phyloP scores from a whole-genome alignment of 2,888 invertebrate genomes.

The Icerya purchasi region DNA sequence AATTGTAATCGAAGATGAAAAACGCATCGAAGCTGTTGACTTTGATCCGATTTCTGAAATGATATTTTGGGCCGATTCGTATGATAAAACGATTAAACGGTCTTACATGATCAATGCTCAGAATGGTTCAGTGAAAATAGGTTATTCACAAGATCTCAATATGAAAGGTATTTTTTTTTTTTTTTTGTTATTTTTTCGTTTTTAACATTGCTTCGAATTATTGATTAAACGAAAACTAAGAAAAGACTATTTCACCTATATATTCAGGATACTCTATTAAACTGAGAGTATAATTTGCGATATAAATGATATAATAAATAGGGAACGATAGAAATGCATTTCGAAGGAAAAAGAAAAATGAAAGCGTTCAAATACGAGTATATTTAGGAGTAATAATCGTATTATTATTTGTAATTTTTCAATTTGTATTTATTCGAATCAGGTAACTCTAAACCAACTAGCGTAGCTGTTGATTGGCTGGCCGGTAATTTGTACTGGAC shows the following conservation, averaged over 20 bases:
- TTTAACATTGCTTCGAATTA: no score
- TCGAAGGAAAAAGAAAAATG: no score
- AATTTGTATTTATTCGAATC: slow-evolving; percentile 12
- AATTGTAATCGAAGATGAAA: slow-evolving; percentile 61
- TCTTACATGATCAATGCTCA: slow-evolving; percentile 69
- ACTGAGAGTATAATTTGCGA: no score
- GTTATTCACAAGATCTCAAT: slow-evolving; percentile 67
- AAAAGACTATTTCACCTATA: no score
- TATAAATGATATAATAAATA: no score
- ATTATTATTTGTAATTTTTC: no score
- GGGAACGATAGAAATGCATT: no score
- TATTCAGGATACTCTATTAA: no score
- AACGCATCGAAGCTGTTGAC: slow-evolving; percentile 76
- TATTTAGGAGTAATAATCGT: no score
- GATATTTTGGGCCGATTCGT: slow-evolving; percentile 89
- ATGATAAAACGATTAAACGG: slow-evolving; percentile 71
- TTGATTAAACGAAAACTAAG: no score
- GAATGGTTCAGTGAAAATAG: slow-evolving; percentile 53
- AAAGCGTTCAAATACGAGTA: no score
- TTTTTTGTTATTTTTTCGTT: no score
- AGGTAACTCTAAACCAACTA: slow-evolving; percentile 63
- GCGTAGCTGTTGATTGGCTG: slow-evolving; percentile 81
- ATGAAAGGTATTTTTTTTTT: slow-evolving; percentile 38
- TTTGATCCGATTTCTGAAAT: slow-evolving; percentile 64
- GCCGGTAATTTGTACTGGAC: slow-evolving; percentile 89